Base-by-base conservation (phyloP, 30 jellyfish, hydroid and myxozoan species). In the Cassiopea andromeda region DNA sequence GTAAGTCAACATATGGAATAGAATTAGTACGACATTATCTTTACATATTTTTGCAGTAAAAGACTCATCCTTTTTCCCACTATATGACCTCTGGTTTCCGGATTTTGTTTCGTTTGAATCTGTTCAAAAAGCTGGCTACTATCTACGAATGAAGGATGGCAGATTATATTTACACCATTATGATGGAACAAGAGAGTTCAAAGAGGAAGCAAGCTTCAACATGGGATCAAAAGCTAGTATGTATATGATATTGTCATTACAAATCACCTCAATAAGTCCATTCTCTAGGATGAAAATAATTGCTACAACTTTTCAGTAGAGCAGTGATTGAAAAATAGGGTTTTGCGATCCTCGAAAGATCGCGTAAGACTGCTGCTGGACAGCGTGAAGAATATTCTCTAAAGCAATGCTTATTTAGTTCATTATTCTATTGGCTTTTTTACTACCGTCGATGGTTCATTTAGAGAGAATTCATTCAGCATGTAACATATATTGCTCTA, bases 121-220 rank as follows among this genome's bases (percentile, higher is more conserved):
- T 45, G 92, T 97, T 7, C 79, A 85, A 44, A 87, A 48, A 70
- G 95, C 99, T 16, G 98, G 97, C 0, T 83, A 81, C 48, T 95
- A 95, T 67, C 69, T 95, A 46, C 91, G 99, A 17, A 69, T 87
- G 86, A 87, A 91, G 48, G 87, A 83, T 83, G 91, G 96, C 58
- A 70, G 91, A 50, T 69, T 95, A 79, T 60, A 87, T 8, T 66
- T 95, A 1, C 97, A 95, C 19, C 96, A 91, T 69, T 95, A 91
- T 79, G 97, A 95, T 83, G 97, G 99, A 6, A 87, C 93, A 18
- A 70, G 48, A 0, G 91, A 60, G 19, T 95, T 95, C 72, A 95
- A 95, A 73, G 94, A 95, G 66, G 99, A 95, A 78, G 99, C 99
- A 12, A 95, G 99, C 66, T 95, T 95, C 83, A 83, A 90, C 44